Conservation (phyloP, 2,797 vertebrate genomes). For the Darevskia mixta region DNA sequence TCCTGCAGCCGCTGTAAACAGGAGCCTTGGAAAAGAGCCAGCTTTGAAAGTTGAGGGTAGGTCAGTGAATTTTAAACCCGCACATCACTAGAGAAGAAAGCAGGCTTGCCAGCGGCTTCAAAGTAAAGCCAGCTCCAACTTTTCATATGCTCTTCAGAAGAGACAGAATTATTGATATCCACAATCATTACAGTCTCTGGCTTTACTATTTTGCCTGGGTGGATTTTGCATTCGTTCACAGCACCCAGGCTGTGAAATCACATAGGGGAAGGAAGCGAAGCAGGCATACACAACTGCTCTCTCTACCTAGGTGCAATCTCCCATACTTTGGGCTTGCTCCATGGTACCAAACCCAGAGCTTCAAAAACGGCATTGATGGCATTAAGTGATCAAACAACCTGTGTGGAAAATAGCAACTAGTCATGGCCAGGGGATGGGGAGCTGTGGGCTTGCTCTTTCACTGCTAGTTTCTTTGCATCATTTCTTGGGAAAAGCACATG, state of each 20-base stretch:
- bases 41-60: constrained; percentile 57
- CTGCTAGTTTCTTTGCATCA: too few relatives aligned
- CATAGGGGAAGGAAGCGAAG: not conserved
- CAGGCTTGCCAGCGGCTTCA: constrained; percentile 48
- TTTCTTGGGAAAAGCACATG: too few relatives aligned
- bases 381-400: not conserved
- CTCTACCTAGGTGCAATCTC: not conserved
- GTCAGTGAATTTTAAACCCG: constrained; percentile 70
- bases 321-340: not conserved
- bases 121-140: constrained; percentile 25
- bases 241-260: not conserved
- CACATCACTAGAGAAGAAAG: constrained; percentile 62
- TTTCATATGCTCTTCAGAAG: constrained; percentile 35
- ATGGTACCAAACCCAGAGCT: not conserved
- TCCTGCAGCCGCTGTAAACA: constrained; percentile 62
- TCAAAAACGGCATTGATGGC: not conserved
- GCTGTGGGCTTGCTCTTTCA: too few relatives aligned
- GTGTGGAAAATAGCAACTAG: not conserved
- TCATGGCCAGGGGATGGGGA: not conserved
- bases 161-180: constrained; percentile 48
- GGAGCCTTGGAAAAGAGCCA: constrained; percentile 64
- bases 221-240: not conserved
- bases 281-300: not conserved
- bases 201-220: not conserved
- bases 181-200: not conserved